Base-by-base conservation (phyloP, 2,113 vertebrate species). In the Corydoras maculifer region DNA sequence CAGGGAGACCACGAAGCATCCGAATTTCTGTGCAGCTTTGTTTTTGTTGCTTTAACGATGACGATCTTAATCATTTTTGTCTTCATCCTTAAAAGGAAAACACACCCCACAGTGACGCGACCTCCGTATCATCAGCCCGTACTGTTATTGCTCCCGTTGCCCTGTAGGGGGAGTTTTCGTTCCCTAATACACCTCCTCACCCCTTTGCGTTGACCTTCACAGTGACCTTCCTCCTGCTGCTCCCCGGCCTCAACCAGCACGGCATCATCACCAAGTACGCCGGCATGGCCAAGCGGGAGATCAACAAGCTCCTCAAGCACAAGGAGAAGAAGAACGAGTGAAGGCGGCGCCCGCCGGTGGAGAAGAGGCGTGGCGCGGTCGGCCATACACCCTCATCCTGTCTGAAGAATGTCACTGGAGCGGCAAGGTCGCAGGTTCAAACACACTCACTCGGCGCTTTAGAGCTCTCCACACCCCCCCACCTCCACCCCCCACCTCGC, bases 291-390 rank as follows among this genome's bases (percentile, higher is more conserved):
- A 98, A 95, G 87, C 90, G 94, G 67, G 95, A 98, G 88, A 88
- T 98, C 76, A 98, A 98, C 90, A 99, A 98, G 59, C 92, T 99
- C 78, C 90, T 99, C 43, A 98, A 98, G 86, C 94, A 97, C 81
- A 99, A 98, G 84, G 97, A 98, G 79, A 98, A 98, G 91, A 97
- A 99, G 89, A 98, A 92, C 5, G 94, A 97, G 77, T 98, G 88
- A 91, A 75, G 13, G 70, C 1, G 2, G 4, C 11, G 13, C 0
- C 29, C 58, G 18, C 7, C 35, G 70, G 68, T 61, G 73, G 78
- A 66, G n/a, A 25, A 57, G 2, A 50, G 51, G 54, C 31, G 2
- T 49, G 30, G 68, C 50, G n/a, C 57, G 29, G 18, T 31, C 15
- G 49, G 72, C 60, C 50, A 55, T 14, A 59, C 31, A 43, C 54